Percentiles rank a stretch among this genome's conserved stretches.
Evolutionary conservation across 2,888 invertebrate genomes (phyloP).

Genomic region (Harpalus rubripes): DNA sequence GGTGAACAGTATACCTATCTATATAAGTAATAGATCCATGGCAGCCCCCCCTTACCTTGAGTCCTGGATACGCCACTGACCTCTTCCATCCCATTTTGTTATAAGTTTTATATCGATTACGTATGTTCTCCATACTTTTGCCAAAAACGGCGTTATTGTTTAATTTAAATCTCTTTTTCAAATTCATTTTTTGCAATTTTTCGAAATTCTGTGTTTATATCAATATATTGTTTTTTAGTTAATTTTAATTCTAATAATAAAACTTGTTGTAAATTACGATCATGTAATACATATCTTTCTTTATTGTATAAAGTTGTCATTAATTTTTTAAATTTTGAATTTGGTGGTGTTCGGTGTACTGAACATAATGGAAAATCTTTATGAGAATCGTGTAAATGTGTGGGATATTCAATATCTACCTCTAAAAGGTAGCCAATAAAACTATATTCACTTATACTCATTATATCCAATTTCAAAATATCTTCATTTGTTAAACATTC

Average conservation of each 20-base stretch:
- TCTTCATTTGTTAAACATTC: conserved; percentile 69
- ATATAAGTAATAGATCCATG: too few relatives aligned
- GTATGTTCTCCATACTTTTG: too few relatives aligned
- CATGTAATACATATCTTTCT: conserved; percentile 71
- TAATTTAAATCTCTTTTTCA: conserved; percentile 72
- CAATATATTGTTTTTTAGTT: conserved; percentile 73
- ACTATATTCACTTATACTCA: conserved; percentile 52
- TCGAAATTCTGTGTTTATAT: conserved; percentile 74
- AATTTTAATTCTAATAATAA: conserved; percentile 70
- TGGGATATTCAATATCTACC: conserved; percentile 71
- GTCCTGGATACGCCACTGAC: too few relatives aligned
- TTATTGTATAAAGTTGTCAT: conserved; percentile 68
- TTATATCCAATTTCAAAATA: conserved; percentile 55
- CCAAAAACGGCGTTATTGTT: conserved; percentile 68
- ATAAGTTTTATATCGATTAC: too few relatives aligned
- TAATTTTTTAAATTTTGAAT: conserved; percentile 67
- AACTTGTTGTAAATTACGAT: conserved; percentile 71
- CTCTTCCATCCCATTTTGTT: too few relatives aligned
- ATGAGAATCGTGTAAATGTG: conserved; percentile 59
- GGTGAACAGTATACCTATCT: too few relatives aligned
- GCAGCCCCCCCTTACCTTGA: too few relatives aligned
- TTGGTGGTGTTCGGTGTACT: conserved; percentile 53
- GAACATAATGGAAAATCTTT: conserved; percentile 68
- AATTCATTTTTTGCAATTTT: conserved; percentile 69
- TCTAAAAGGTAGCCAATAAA: conserved; percentile 72